Evolutionary conservation across 2,888 invertebrate genomes (phyloP), one percentile per base, ranked within the genome.

Genomic region (Parelbella ahira): DNA sequence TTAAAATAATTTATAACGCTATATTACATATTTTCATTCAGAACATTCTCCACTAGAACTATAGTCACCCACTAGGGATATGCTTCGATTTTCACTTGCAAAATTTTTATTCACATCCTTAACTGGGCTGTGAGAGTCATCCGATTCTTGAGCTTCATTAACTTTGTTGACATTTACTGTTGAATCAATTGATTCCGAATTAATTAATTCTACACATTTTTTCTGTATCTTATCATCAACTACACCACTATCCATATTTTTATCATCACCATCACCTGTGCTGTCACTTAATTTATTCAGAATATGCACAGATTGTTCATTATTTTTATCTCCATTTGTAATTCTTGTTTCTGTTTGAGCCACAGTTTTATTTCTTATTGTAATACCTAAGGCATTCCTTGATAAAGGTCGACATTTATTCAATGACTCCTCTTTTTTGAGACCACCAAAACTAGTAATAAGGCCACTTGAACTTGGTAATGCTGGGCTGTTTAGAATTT

Each of bases 351-450:
- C 15, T 8, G 21, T 28, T 15, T 10, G 12, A 25, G 25, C 6
- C 6, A 11, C 51, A 29, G 45, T 30, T 4, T 45, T 57, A 46
- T 45, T 68, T 49, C 81, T 88, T 18, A 87, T 48, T 19, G 69
- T 65, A 21, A 88, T 84, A 0, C 88, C 88, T 47, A 88, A 64
- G 4, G 66, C 47, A 56, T 76, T 76, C 59, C 87, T 76, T 3
- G 71, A 74, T 24, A 83, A 50, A 1, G 49, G 47, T 11, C 51
- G 41, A 47, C 53, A 74, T 60, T 81, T 83, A 37, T 63, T 83
- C 0, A 90, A 58, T 0, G 83, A 77, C 50, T 90, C 90, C 50
- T 90, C 89, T 33, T 83, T 86, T 53, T 90, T 90, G 0, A 89
- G 54, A 0, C 89, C 90, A 3, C 89, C 89, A 58, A 91, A 90